phyloP scores from a whole-genome alignment of 2,113 vertebrate species.

The Oryctolagus cuniculus region mOryCun1.1 NC_091449.1:478501-479000 shows the following conservation, averaged over 20 bases:
- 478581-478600: conserved; percentile 84
- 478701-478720: conserved; percentile 84
- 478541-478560: conserved; percentile 82
- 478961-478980: conserved; percentile 83
- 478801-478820: conserved; percentile 84
- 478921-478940: conserved; percentile 84
- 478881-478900: conserved; percentile 82
- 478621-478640: conserved; percentile 85
- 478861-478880: conserved; percentile 83
- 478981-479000: conserved; percentile 83
- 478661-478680: conserved; percentile 83
- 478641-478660: conserved; percentile 84
- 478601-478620: conserved; percentile 83
- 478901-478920: conserved; percentile 83
- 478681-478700: conserved; percentile 84
- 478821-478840: conserved; percentile 80
- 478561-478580: conserved; percentile 83
- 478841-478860: conserved; percentile 83
- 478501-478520: conserved; percentile 84
- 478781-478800: conserved; percentile 85
- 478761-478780: conserved; percentile 83
- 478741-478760: conserved; percentile 85
- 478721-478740: conserved; percentile 83
- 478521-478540: conserved; percentile 83
- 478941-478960: conserved; percentile 82